Evolutionary conservation across 2,888 invertebrate species (phyloP), one percentile per base, ranked within the genome.

Genomic region (Pegoplata infirma): DNA sequence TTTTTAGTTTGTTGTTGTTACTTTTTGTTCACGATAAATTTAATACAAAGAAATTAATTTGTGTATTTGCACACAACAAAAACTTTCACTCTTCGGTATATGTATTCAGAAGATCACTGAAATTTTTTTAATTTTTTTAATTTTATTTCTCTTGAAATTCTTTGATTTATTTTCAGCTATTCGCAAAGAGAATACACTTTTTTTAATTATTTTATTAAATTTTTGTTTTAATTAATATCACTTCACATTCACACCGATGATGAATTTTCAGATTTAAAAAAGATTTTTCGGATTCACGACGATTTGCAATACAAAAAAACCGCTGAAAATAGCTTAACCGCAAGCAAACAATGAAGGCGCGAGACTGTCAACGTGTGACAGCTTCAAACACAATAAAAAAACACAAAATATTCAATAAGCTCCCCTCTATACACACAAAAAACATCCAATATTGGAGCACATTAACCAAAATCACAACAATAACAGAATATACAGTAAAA

Each of bases 281-380:
- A 25, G 5, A 25, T 25, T 25, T 40, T n/a, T 40, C 44, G 21
- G 16, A 49, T 44, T n/a, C n/a, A n/a, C n/a, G n/a, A n/a, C n/a
- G n/a, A n/a, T n/a, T n/a, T n/a, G n/a, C n/a, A n/a, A n/a, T n/a
- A n/a, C n/a, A n/a, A n/a, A 36, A 55, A 64, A 16, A 55, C 75
- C 75, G 61, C 51, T 32, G 17, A 63, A 46, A 71, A 64, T 47
- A 49, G 6, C 51, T 55, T 36, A 17, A 81, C 77, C 77, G 67
- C 68, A 51, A 68, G 51, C 78, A 80, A 74, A 69, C 71, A 79
- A 56, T 55, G 64, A 81, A 76, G 55, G 67, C 72, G 73, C 68
- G 74, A 79, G 51, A 81, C 82, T 82, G 81, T 81, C 81, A 81
- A 67, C 63, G 51, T 82, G 51, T 82, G 82, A 81, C 81, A 80